Base-by-base conservation (phyloP, 1,140 invertebrate genomes). In the Aphelenchoides fujianensis region DNA sequence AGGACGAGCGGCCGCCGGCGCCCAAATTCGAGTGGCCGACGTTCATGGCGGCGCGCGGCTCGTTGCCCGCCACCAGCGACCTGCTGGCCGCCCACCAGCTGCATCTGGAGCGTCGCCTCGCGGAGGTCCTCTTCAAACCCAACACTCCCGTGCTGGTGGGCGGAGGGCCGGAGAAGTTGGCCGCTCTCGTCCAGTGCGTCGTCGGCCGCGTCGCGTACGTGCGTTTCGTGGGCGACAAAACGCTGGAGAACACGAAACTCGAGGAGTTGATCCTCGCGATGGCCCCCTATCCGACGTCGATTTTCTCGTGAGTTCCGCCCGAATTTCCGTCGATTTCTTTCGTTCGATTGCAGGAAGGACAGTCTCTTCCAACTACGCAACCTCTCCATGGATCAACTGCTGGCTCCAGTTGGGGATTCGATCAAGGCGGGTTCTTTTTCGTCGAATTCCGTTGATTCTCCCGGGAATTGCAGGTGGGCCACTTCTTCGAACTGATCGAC, bases 111-210 rank as follows among this genome's bases (percentile, higher is more conserved):
- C 31, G 31, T 19, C 31, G 32, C 2, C 27, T 66, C 32, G 32
- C n/a, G 12, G 63, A 66, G 32, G 63, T 66, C 53, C 32, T 66
- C 12, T 66, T 66, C 32, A 66, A 37, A n/a, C 12, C 63, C n/a
- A 48, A 37, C 1, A 32, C 63, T 12, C 63, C 31, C 2, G 63
- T 66, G 31, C n/a, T 66, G 27, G 32, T 66, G 3, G 63, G 63
- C 16, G 16, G 31, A n/a, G 31, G 32, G 1, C 9, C 32, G 12
- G 63, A 66, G 1, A 30, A 36, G 12, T 16, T 66, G 12, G 36
- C 16, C 9, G 63, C 63, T 0, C 36, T 66, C 32, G 31, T 66
- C 12, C 16, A 66, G 53, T 36, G 27, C 12, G n/a, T 66, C 27
- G 63, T 66, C 31, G 63, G 63, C 28, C 9, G 36, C 16, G 53